A percentile compares a stretch with the other conserved stretches of the same genome.
These are phyloP conservation scores for Trigoniulus corallinus DNA, from an alignment of 1,140 invertebrate species.

Conservation along the genomic window DNA sequence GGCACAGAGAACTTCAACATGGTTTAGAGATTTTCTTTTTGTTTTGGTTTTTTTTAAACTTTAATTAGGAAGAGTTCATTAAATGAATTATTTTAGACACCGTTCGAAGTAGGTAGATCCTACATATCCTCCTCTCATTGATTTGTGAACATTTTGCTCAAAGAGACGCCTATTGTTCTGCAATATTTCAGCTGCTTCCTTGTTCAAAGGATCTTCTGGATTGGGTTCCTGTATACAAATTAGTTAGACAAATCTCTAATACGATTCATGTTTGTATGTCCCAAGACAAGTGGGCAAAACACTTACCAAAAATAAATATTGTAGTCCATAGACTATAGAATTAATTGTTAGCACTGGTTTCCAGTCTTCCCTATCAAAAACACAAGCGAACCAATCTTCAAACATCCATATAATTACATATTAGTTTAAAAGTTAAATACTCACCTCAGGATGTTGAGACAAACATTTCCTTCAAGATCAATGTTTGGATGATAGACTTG, in stretches of 20 bases:
- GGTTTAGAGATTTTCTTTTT: background rate
- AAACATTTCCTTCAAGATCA: slow-evolving; percentile 87
- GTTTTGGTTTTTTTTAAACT: no score
- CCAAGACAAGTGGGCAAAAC: background rate
- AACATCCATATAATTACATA: background rate
- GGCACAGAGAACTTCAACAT: background rate
- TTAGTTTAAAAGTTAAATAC: background rate
- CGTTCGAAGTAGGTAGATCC: slow-evolving; percentile 85
- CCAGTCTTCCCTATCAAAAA: slow-evolving; percentile 73
- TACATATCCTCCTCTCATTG: slow-evolving; percentile 87
- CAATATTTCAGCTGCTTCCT: slow-evolving; percentile 95
- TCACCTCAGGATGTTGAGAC: slow-evolving; percentile 64
- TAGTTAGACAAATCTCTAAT: background rate
- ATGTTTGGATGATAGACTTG: slow-evolving; percentile 92
- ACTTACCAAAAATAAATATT: slow-evolving; percentile 89
- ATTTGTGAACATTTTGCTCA: slow-evolving; percentile 89
- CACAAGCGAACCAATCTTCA: slow-evolving; percentile 5
- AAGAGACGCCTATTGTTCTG: slow-evolving; percentile 86
- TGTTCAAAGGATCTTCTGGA: slow-evolving; percentile 95
- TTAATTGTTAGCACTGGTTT: slow-evolving; percentile 96
- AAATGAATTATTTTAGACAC: slow-evolving; percentile 60
- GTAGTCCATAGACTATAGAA: slow-evolving; percentile 93
- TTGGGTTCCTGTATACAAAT: slow-evolving; percentile 84
- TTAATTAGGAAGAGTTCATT: background rate
- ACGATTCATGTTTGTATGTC: background rate